phyloP scores from a whole-genome alignment of 2,797 vertebrate species.

The Pterois miles region DNA sequence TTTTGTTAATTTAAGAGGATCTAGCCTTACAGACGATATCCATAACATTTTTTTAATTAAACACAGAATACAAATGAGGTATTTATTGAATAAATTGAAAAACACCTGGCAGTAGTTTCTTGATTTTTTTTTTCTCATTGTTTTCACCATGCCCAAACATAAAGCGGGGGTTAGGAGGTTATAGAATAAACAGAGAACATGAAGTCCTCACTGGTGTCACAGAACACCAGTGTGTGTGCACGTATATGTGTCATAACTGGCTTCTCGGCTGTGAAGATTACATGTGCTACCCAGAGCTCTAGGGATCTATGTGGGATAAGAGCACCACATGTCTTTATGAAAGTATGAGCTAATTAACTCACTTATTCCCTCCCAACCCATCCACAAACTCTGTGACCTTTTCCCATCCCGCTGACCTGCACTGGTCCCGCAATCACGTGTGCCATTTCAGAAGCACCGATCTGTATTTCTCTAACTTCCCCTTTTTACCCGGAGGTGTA shows the following conservation, averaged over 20 bases:
- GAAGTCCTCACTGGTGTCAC: slow-evolving; percentile 18
- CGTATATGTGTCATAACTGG: slow-evolving; percentile 48
- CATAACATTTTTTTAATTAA: slow-evolving; percentile 2
- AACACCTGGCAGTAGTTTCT: too few relatives aligned
- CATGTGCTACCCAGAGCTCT: slow-evolving; percentile 63
- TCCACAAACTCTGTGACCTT: slow-evolving; percentile 46
- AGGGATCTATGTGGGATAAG: slow-evolving; percentile 65
- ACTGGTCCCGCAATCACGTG: neutral
- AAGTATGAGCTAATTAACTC: slow-evolving; percentile 73
- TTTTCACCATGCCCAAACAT: neutral
- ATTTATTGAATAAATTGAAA: neutral
- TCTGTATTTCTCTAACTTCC: slow-evolving; percentile 20
- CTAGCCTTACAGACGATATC: neutral
- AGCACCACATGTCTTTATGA: slow-evolving; percentile 71
- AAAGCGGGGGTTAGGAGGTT: neutral
- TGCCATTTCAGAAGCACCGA: slow-evolving; percentile 11
- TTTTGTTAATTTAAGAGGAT: neutral
- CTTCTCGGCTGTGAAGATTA: slow-evolving; percentile 66
- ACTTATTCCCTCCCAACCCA: slow-evolving; percentile 23
- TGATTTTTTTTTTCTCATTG: neutral
- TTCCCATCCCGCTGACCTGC: slow-evolving; percentile 36
- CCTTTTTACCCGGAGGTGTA: slow-evolving; percentile 30
- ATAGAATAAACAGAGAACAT: slow-evolving; percentile 20
- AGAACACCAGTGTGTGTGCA: slow-evolving; percentile 5
- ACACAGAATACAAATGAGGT: neutral